Base-by-base conservation (phyloP, 1,140 invertebrate species). In the Drosophila fuyamai region DNA sequence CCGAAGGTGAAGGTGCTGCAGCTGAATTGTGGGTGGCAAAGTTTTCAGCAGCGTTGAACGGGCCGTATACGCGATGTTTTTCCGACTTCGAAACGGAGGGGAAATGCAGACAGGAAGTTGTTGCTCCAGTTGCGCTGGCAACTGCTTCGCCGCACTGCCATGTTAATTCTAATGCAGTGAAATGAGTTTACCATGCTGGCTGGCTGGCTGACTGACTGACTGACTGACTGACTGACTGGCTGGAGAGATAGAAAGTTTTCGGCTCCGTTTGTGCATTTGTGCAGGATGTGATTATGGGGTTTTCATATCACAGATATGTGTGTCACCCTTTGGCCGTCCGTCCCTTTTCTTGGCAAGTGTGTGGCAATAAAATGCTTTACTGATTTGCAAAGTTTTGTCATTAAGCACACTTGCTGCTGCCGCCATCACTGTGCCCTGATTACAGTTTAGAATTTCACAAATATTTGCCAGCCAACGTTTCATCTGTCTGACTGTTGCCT, bases 311-410 rank as follows among this genome's bases (percentile, higher is more conserved):
- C 62, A 76, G 58, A 81, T 84, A 62, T 81, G 38, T 77, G 48
- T 72, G 68, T 44, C 18, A 32, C 50, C 27, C 14, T 5, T 46
- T 9, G 8, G 7, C 43, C 48, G 44, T 8, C 9, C 40, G n/a
- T 27, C 41, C 36, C 40, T 38, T 29, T 66, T 18, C 55, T 29
- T 59, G 41, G 56, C 35, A 55, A 57, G 47, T 75, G 61, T 73
- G 77, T 46, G 61, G 79, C 70, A 88, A 86, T 88, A 88, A 85
- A 85, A 76, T 88, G 83, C 75, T 79, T 76, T 83, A 71, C 79
- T 89, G 84, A 86, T 86, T 88, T 86, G 76, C 76, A 86, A 86
- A 86, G 76, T 86, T 86, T 86, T 88, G 76, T 89, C 83, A 86
- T 86, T 86, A 86, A 83, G 79, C 76, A 88, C 84, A 86, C 76